Base-by-base conservation (phyloP, 1,140 invertebrate species). In the Saccostrea echinata region DNA sequence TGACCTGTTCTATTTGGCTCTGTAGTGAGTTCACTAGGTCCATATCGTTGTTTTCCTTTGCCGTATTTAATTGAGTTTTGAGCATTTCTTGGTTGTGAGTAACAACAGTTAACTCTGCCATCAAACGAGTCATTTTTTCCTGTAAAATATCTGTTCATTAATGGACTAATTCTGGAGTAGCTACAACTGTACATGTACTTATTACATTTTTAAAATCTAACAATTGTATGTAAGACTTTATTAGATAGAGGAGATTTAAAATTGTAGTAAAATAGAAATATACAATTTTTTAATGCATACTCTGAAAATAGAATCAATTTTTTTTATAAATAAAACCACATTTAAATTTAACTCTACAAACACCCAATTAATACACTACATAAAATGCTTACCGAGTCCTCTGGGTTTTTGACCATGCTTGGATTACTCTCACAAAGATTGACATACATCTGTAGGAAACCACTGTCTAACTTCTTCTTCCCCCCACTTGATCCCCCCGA, bases 111-210 rank as follows among this genome's bases (percentile, higher is more conserved):
- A 96, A 89, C 88, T 96, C 96, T 24, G 96, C 95, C 16, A 93
- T 94, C 21, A 96, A 95, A 81, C 94, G 93, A 84, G 95, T 94
- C 86, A 96, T 93, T 85, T 96, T 93, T 87, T 96, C 96, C 96
- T 96, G 82, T 57, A 90, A 86, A 43, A 76, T 76, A 61, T 61
- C 1, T n/a, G 6, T 61, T 8, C 18, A 8, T 6, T n/a, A 21
- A 21, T 6, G 0, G 18, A 61, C 4, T 21, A 61, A 61, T 21
- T 61, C 55, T 61, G 21, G 55, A 18, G 18, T 21, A 55, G 53
- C 11, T 55, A 21, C 18, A 61, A 61, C 55, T 61, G 55, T 21
- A 43, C 35, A 2, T 2, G 35, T 18, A 61, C n/a, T 61, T 61
- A 16, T n/a, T 61, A 18, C n/a, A 24, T 80, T 30, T 80, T 24